These are phyloP conservation scores for Hephaestus fuliginosus DNA, from an alignment of 2,797 vertebrate species.

Conservation along the genomic window DNA sequence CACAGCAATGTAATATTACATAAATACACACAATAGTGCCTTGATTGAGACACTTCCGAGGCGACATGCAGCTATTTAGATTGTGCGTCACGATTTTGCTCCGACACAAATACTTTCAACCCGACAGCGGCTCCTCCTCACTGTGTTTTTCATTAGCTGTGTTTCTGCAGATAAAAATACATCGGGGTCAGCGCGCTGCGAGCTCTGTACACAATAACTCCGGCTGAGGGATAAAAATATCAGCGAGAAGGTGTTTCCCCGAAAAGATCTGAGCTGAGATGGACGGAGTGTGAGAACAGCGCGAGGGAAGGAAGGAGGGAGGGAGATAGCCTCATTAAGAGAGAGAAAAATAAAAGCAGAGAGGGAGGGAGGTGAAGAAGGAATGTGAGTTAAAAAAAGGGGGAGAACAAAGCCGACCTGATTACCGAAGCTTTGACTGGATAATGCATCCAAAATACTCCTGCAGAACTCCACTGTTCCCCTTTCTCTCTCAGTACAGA, in stretches of 20 bases:
- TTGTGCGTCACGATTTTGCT: slow-evolving; percentile 34
- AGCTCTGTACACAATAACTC: slow-evolving; percentile 74
- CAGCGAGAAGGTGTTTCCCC: slow-evolving; percentile 72
- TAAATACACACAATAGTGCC: slow-evolving; percentile 52
- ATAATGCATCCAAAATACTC: slow-evolving; percentile 68
- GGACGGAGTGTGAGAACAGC: slow-evolving; percentile 56
- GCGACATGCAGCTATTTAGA: neutral
- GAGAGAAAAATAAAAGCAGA: slow-evolving; percentile 35
- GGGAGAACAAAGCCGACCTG: slow-evolving; percentile 34
- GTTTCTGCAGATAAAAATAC: slow-evolving; percentile 74
- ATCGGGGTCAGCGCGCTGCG: slow-evolving; percentile 25
- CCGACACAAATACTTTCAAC: slow-evolving; percentile 24
- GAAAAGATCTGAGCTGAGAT: slow-evolving; percentile 65
- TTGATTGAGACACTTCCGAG: slow-evolving; percentile 47
- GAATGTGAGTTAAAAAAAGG: slow-evolving; percentile 45
- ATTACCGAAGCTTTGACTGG: slow-evolving; percentile 27
- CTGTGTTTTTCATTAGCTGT: slow-evolving; percentile 28
- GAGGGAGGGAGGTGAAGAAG: slow-evolving; percentile 36
- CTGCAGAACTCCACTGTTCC: neutral
- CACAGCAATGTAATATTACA: slow-evolving; percentile 17
- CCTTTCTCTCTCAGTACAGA: too few species aligned
- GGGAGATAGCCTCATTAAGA: slow-evolving; percentile 41
- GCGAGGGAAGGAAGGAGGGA: slow-evolving; percentile 18
- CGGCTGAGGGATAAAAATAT: slow-evolving; percentile 72
- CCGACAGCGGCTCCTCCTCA: slow-evolving; percentile 13